These are phyloP conservation scores for Colius striatus DNA, from an alignment of 2,113 vertebrate genomes.

Conservation along the genomic window DNA sequence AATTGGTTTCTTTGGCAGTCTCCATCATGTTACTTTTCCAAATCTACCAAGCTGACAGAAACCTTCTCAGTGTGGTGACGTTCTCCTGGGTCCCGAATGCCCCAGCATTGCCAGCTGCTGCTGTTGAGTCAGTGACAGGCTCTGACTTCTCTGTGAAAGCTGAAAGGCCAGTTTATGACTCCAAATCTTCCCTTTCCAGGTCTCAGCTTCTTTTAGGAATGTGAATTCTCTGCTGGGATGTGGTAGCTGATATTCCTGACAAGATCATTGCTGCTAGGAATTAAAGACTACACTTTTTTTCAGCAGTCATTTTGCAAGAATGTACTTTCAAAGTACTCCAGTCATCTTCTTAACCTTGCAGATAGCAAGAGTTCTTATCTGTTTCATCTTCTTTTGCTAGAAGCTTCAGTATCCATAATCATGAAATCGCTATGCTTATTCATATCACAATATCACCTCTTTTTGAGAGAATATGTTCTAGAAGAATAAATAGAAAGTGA, in stretches of 20 bases:
- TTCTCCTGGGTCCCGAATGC: background rate
- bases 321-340: background rate
- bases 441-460: background rate
- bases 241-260: constrained; percentile 23
- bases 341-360: background rate
- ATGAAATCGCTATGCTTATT: background rate
- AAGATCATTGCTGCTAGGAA: background rate
- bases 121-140: background rate
- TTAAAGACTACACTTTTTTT: background rate
- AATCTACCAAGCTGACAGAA: background rate
- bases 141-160: background rate
- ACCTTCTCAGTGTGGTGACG: background rate
- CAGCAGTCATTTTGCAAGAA: background rate
- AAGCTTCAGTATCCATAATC: background rate
- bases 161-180: background rate
- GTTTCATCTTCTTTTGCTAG: background rate
- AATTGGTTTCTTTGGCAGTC: background rate
- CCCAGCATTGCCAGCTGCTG: background rate
- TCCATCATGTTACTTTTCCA: background rate
- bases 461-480: background rate
- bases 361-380: background rate
- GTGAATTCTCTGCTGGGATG: background rate
- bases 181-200: background rate
- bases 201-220: constrained; percentile 40
- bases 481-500: background rate